Evolutionary conservation across 30 jellyfish, hydroid and myxozoan genomes (phyloP), one percentile per base, ranked within the genome.

Genomic region (Aurelia aurita complex sp. Pacific): DNA sequence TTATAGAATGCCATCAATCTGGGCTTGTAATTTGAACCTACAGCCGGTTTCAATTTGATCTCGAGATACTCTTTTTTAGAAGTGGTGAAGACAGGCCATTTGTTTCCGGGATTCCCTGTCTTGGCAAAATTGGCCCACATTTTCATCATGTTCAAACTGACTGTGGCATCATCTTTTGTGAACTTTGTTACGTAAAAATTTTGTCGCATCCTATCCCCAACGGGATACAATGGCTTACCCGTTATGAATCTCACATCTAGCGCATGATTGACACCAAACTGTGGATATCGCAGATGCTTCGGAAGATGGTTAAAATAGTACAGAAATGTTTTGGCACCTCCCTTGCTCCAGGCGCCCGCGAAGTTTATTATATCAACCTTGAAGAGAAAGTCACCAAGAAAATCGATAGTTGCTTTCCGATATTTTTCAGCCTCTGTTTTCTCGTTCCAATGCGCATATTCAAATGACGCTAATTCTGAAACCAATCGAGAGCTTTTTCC

Each of bases 81-180:
- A 4, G 16, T 57, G 61, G 61, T 61, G 19, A 5, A 68, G 7
- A 55, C 36, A 55, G 91, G 85, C 91, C 83, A 61, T 51, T 61
- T 51, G 32, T 71, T 60, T 38, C 64, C 79, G n/a, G 91, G 91
- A 36, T 69, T 70, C 64, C 91, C 91, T 2, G 83, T 69, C 51
- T 71, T 70, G 14, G 91, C 91, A 23, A 82, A 82, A 29, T 82
- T 73, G 33, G 91, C 64, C 91, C 91, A 82, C 85, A 82, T 70
- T 61, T 57, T 38, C 91, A 82, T 82, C 80, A 82, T 42, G 40
- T n/a, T 60, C 17, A 16, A 14, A 19, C 73, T 34, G 60, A 82
- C 53, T 19, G 13, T 71, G 13, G 18, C 55, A 11, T 82, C 91
- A 32, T 71, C 80, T 14, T 18, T 0, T 3, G 91, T 82, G 64